Evolutionary conservation across 2,888 invertebrate genomes (phyloP), one percentile per base, ranked within the genome.

Genomic region (Neoascia interrupta): DNA sequence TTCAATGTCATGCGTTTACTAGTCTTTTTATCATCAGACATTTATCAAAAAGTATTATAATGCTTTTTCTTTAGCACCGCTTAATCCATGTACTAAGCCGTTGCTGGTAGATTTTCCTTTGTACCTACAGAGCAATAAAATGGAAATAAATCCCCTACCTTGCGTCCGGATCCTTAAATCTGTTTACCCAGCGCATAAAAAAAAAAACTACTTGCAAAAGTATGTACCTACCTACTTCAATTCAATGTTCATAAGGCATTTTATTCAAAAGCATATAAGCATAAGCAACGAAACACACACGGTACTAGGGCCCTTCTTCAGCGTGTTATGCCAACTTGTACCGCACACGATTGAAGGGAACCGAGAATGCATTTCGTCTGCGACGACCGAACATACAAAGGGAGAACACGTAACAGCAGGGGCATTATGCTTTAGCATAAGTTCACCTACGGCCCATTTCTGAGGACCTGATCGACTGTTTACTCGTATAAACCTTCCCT

Each of bases 401-500:
- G 61, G 66, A 69, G 43, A 43, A 34, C 61, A 69, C 66, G 79
- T 61, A 79, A 79, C 66, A 68, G 45, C 64, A 73, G 79, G 66
- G 73, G 79, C 68, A 66, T 79, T 73, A 79, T 79, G 79, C 66
- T 73, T 8, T 31, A 79, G 61, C 79, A 79, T 79, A 79, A 73
- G 54, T 73, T 31, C 15, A 61, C 79, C 68, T 79, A 36, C 68
- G 18, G 19, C 23, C 45, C 4, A 26, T 36, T 79, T 73, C 79
- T 79, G 79, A 73, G 34, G 73, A 73, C 79, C 79, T 79, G 79
- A 66, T 79, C 73, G 47, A 26, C 47, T 68, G 73, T 66, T 79
- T 79, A 79, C 66, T 79, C 73, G 60, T 28, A 73, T 49, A 68
- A 66, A 79, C 79, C 79, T 79, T 79, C 79, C 79, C 79, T 79